phyloP scores from a whole-genome alignment of 2,797 vertebrate genomes.

The Onychomys leucogaster region DNA sequence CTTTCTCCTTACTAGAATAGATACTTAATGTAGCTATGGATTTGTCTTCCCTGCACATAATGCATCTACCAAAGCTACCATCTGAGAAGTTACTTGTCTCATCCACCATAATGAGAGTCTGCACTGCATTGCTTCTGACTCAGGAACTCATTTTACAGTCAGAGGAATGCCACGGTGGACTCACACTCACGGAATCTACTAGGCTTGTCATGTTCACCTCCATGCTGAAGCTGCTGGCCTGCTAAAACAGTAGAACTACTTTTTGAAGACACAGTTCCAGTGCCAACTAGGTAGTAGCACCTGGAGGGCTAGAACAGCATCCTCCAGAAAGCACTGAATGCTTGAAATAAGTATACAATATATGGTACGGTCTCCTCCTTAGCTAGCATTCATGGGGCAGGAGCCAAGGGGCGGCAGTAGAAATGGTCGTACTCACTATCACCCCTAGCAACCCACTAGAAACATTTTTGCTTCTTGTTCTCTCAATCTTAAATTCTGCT shows the following conservation, averaged over 20 bases:
- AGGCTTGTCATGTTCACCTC: no score
- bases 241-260: background rate
- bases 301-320: background rate
- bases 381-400: background rate
- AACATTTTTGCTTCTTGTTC: background rate
- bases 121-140: background rate
- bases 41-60: background rate
- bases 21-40: background rate
- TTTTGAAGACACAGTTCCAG: no score
- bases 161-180: background rate
- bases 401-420: no score
- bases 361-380: background rate
- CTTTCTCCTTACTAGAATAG: background rate
- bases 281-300: no score
- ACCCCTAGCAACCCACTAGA: background rate
- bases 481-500: background rate
- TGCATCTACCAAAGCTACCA: background rate
- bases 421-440: no score
- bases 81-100: background rate
- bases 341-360: background rate
- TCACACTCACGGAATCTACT: background rate
- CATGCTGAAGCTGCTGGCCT: background rate
- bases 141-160: background rate
- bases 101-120: background rate
- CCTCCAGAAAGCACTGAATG: background rate